These are phyloP conservation scores for Hypsopygia costalis DNA, from an alignment of 2,888 invertebrate species.

Conservation along the genomic window DNA sequence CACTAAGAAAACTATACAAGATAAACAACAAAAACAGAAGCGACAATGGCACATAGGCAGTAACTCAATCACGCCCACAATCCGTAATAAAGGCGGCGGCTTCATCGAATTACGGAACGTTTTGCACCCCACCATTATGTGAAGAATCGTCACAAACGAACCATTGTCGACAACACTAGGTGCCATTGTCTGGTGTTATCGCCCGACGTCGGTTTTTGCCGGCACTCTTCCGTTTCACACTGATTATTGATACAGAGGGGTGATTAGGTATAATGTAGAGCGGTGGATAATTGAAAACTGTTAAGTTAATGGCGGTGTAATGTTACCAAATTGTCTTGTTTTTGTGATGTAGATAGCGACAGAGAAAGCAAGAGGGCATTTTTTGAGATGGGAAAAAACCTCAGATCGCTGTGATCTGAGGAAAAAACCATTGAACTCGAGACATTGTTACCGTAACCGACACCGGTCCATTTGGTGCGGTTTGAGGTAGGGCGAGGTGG, in stretches of 20 bases:
- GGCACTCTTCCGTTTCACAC: conserved; percentile 62
- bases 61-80: conserved; percentile 73
- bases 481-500: too few relatives aligned
- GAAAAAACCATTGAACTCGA: too few relatives aligned
- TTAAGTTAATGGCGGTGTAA: not conserved
- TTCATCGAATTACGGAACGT: conserved; percentile 72
- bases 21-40: conserved; percentile 46
- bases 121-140: conserved; percentile 72
- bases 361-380: too few relatives aligned
- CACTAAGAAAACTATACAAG: conserved; percentile 25
- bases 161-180: conserved; percentile 74
- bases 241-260: conserved; percentile 43
- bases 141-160: conserved; percentile 79
- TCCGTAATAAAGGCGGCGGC: conserved; percentile 66
- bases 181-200: conserved; percentile 75
- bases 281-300: not conserved
- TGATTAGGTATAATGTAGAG: conserved; percentile 26
- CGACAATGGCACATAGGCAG: conserved; percentile 46
- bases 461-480: too few relatives aligned
- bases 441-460: too few relatives aligned
- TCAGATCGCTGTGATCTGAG: too few relatives aligned
- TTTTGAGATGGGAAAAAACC: too few relatives aligned
- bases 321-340: not conserved
- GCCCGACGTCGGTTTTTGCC: conserved; percentile 70
- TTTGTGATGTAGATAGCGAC: too few relatives aligned